Base-by-base conservation (phyloP, 2,888 invertebrate genomes). In the Scaptomyza tumidula region DNA sequence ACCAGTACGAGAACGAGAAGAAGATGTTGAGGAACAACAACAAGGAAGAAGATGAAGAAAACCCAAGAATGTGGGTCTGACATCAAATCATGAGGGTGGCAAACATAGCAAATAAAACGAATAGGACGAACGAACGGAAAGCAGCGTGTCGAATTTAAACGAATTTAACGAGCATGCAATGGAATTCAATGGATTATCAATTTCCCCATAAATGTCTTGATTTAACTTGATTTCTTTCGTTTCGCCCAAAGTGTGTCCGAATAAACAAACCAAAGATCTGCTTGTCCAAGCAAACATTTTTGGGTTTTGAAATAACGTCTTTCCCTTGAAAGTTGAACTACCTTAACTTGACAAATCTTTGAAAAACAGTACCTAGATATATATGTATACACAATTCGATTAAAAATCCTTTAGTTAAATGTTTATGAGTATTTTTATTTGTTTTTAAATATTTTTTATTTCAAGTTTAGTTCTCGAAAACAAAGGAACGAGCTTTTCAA, bases 61-160 rank as follows among this genome's bases (percentile, higher is more conserved):
- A 10, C 44, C 64, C 35, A 68, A 53, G 49, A 53, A 72, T 62
- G 69, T 58, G 75, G 78, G 80, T 75, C 75, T 56, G 41, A 11
- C 52, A 57, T 29, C n/a, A 16, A 62, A 63, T 45, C 45, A 45
- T 53, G 63, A 62, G 63, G 63, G 63, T 35, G 48, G 29, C 58
- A 53, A 31, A 16, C 9, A 41, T 16, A 2, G 41, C 53, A 53
- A 29, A 45, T 13, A 50, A 6, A 45, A 7, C 0, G 10, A 33
- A 33, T 6, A 33, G 33, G 33, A 9, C 6, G n/a, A 35, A 6
- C n/a, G 10, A 11, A 37, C n/a, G 35, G 37, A 37, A 37, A 37
- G 53, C 35, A 50, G 62, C 62, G 62, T 39, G 31, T 45, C 29
- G 37, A 49, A 52, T 52, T 52, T n/a, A 44, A 62, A 29, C 43